A percentile compares a stretch with the other conserved stretches of the same genome.
Evolutionary conservation across 1,140 invertebrate genomes (phyloP).

Genomic region (Brachionus rotundiformis): DNA sequence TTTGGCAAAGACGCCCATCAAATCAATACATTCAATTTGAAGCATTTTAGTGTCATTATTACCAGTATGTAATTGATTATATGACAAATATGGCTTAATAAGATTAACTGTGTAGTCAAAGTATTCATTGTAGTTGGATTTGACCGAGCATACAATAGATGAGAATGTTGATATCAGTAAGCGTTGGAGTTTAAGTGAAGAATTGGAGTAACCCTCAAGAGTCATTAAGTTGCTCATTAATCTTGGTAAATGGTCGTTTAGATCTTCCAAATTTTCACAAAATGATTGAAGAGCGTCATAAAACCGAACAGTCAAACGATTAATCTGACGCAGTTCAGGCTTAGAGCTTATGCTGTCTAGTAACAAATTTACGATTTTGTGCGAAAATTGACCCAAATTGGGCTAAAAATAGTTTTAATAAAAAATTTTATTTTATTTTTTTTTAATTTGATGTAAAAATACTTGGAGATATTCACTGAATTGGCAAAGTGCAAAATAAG

Average conservation of each 20-base stretch:
- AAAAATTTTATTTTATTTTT: neutral
- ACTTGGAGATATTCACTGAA: constrained; percentile 50
- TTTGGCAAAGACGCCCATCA: constrained; percentile 48
- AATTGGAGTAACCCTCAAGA: neutral
- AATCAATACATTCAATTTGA: constrained; percentile 50
- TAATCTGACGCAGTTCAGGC: neutral
- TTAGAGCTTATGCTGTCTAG: constrained; percentile 7
- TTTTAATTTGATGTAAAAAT: neutral
- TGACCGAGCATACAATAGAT: constrained; percentile 50
- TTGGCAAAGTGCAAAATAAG: constrained; percentile 46
- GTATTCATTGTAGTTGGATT: neutral
- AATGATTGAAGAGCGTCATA: constrained; percentile 49
- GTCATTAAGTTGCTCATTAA: constrained; percentile 51
- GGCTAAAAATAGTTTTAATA: constrained; percentile 11
- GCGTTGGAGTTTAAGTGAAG: constrained; percentile 31
- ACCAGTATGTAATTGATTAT: neutral
- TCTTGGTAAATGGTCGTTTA: constrained; percentile 37
- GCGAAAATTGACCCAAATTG: constrained; percentile 28
- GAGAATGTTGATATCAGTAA: constrained; percentile 29
- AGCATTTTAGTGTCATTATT: constrained; percentile 35
- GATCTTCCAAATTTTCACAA: constrained; percentile 49
- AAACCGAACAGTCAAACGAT: constrained; percentile 44
- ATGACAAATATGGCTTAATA: constrained; percentile 46
- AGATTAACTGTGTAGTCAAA: constrained; percentile 39
- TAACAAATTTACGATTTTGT: constrained; percentile 19